phyloP scores from a whole-genome alignment of 2,113 vertebrate genomes.

The Psophia crepitans region DNA sequence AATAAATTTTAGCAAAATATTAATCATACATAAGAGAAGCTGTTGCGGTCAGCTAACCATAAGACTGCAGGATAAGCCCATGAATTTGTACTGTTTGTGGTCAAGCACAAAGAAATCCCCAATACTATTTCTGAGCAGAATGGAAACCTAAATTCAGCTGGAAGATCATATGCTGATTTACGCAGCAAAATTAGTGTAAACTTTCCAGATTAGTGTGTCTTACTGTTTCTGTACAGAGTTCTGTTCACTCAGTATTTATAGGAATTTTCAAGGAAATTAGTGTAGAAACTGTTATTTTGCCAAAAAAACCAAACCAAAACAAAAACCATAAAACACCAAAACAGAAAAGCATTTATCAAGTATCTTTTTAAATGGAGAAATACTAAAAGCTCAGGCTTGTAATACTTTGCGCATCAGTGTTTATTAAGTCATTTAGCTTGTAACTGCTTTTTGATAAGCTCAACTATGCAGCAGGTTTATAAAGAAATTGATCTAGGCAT shows the following conservation, averaged over 20 bases:
- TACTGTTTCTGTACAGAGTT: background rate
- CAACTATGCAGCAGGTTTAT: background rate
- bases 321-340: too few species aligned
- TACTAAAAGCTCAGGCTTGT: background rate
- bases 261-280: background rate
- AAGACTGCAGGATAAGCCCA: background rate
- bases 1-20: background rate
- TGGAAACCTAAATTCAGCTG: background rate
- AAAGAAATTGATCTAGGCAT: background rate
- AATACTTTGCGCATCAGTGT: background rate
- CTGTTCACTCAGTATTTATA: background rate
- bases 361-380: background rate
- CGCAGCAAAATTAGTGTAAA: background rate
- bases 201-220: background rate
- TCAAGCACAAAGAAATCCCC: background rate
- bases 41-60: background rate
- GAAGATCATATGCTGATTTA: background rate
- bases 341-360: background rate
- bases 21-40: background rate
- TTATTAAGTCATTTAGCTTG: background rate
- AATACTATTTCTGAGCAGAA: background rate
- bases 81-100: background rate
- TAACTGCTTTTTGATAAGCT: background rate
- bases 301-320: too few species aligned
- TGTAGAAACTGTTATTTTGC: background rate